phyloP scores from a whole-genome alignment of 1,140 invertebrate species.

The Radopholus similis region DNA sequence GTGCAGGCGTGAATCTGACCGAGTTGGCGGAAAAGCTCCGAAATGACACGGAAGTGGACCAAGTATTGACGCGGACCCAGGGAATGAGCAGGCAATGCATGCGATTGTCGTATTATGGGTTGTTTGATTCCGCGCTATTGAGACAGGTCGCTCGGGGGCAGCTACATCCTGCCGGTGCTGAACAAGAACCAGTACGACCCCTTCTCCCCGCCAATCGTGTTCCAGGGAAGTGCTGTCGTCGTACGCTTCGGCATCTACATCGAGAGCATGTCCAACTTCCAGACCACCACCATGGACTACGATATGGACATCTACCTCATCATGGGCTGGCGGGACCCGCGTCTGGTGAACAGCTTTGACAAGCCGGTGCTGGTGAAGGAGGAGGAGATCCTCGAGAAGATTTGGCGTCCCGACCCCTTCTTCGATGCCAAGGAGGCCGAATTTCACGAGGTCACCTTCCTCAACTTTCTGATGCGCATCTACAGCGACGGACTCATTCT shows the following conservation, averaged over 20 bases:
- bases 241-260: conserved; percentile 60
- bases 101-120: conserved; percentile 2
- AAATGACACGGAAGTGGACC: conserved; percentile 59
- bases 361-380: conserved; percentile 60
- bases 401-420: conserved; percentile 61
- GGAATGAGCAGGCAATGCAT: conserved; percentile 37
- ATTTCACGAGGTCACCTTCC: conserved; percentile 70
- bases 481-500: conserved; percentile 55
- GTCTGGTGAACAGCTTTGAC: conserved; percentile 55
- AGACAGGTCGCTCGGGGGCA: conserved; percentile 51
- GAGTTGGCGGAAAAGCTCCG: conserved; percentile 56
- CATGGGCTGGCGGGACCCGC: conserved; percentile 57
- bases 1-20: conserved; percentile 57
- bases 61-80: conserved; percentile 51
- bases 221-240: conserved; percentile 55
- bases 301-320: conserved; percentile 56
- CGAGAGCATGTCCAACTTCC: conserved; percentile 58
- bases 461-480: conserved; percentile 70
- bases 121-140: background rate
- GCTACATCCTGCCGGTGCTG: conserved; percentile 53
- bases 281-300: conserved; percentile 60
- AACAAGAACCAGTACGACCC: conserved; percentile 59
- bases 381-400: conserved; percentile 52
- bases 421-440: conserved; percentile 71
- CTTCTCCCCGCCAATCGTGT: conserved; percentile 58